A percentile compares a stretch with the other conserved stretches of the same genome.
Evolutionary conservation across 2,888 invertebrate genomes (phyloP).

Genomic region (Agrotis segetum): DNA sequence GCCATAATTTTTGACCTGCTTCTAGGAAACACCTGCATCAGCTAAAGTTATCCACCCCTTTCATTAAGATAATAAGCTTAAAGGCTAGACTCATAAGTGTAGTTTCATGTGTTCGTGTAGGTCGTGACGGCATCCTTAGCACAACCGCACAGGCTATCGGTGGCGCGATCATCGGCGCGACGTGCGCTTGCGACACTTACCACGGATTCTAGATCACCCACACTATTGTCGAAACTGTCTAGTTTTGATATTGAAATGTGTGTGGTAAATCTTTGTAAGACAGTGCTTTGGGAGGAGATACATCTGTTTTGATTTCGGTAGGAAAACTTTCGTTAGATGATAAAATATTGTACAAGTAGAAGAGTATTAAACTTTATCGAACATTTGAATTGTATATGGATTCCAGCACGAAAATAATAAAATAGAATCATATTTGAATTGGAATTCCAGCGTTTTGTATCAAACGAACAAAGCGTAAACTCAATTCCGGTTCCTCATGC

Average conservation of each 20-base stretch:
- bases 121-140: constrained; percentile 69
- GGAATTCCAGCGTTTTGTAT: not conserved
- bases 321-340: not conserved
- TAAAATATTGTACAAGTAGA: not conserved
- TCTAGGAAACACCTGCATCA: not conserved
- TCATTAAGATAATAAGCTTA: constrained; percentile 34
- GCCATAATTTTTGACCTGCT: not conserved
- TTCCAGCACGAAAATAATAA: too few relatives aligned
- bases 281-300: not conserved
- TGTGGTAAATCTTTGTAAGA: constrained; percentile 34
- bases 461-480: constrained; percentile 16
- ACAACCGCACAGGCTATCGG: constrained; percentile 59
- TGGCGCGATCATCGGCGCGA: constrained; percentile 66
- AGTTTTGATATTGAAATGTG: constrained; percentile 45
- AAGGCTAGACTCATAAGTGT: constrained; percentile 24
- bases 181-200: constrained; percentile 61
- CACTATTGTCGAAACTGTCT: constrained; percentile 56
- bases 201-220: constrained; percentile 62
- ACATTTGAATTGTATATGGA: too few relatives aligned
- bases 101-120: constrained; percentile 56
- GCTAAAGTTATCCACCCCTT: not conserved
- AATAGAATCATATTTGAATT: not conserved
- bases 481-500: constrained; percentile 39
- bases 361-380: too few relatives aligned
- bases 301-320: not conserved